Evolutionary conservation across 1,140 invertebrate species (phyloP).

Genomic region (Spodoptera litura): DNA sequence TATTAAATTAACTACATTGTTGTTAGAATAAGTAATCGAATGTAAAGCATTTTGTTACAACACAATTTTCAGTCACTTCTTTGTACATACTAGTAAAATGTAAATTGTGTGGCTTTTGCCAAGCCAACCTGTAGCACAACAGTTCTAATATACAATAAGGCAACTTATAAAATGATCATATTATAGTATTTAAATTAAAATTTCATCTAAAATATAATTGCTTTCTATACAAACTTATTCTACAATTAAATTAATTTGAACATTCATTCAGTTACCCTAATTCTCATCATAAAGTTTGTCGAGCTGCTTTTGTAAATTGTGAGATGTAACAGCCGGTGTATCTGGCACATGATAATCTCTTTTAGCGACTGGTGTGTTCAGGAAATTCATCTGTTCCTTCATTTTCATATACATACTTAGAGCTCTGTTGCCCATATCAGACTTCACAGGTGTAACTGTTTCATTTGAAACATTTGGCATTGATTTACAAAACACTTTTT

Average conservation of each 20-base stretch:
- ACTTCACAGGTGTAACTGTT: conserved; percentile 61
- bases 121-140: conserved; percentile 43
- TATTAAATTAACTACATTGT: conserved; percentile 21
- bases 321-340: conserved; percentile 72
- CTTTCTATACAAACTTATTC: conserved; percentile 27
- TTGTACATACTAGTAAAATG: background rate
- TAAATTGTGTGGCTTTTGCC: background rate
- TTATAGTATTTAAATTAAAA: conserved; percentile 9
- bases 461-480: conserved; percentile 70
- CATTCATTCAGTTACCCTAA: background rate
- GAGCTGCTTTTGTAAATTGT: conserved; percentile 78
- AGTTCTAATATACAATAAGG: conserved; percentile 1
- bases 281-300: conserved; percentile 70
- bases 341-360: conserved; percentile 51
- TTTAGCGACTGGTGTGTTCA: conserved; percentile 72
- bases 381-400: conserved; percentile 77
- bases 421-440: conserved; percentile 59
- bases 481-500: conserved; percentile 73
- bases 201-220: conserved; percentile 23
- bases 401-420: conserved; percentile 77
- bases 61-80: conserved; percentile 12
- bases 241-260: conserved; percentile 20
- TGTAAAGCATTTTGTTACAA: conserved; percentile 10
- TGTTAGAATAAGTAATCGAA: background rate
- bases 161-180: conserved; percentile 8